Conservation (phyloP, 2,888 invertebrate species). For the Synergus laeviventris region DNA sequence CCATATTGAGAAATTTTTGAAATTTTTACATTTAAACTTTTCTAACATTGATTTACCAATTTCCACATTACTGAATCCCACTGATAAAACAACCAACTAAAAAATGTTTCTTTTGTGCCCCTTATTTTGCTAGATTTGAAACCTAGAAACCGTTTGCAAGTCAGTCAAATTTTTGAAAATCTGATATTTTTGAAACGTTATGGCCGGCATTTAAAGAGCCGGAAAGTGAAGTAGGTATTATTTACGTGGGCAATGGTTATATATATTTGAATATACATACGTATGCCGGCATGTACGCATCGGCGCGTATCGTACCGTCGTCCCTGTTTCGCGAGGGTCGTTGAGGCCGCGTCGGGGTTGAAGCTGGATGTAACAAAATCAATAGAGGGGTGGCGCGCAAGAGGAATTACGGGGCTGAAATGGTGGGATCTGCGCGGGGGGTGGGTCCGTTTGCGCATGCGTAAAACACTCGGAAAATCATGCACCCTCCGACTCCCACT, state of each 20-base stretch:
- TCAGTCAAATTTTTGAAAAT: background rate
- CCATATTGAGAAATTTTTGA: no score
- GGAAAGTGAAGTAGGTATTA: slow-evolving; percentile 20
- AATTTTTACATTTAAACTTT: no score
- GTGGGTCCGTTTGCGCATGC: slow-evolving; percentile 62
- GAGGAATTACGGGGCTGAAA: slow-evolving; percentile 64
- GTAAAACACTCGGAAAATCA: slow-evolving; percentile 65
- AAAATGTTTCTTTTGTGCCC: no score
- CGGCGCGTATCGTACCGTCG: slow-evolving; percentile 67
- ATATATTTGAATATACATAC: slow-evolving; percentile 46
- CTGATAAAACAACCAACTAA: no score
- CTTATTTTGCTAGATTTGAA: no score
- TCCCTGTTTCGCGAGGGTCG: slow-evolving; percentile 61
- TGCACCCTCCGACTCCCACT: slow-evolving; percentile 76
- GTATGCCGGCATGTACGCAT: slow-evolving; percentile 61
- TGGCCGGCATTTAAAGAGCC: slow-evolving; percentile 7
- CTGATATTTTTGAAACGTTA: background rate
- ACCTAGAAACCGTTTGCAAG: background rate
- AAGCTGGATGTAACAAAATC: slow-evolving; percentile 76
- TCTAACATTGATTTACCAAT: no score
- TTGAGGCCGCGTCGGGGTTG: slow-evolving; percentile 67
- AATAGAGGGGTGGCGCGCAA: slow-evolving; percentile 75
- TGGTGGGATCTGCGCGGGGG: slow-evolving; percentile 59
- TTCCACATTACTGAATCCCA: no score
- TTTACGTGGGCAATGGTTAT: slow-evolving; percentile 15